Evolutionary conservation across 1,140 invertebrate genomes (phyloP), one percentile per base, ranked within the genome.

Genomic region (Papilio machaon): DNA sequence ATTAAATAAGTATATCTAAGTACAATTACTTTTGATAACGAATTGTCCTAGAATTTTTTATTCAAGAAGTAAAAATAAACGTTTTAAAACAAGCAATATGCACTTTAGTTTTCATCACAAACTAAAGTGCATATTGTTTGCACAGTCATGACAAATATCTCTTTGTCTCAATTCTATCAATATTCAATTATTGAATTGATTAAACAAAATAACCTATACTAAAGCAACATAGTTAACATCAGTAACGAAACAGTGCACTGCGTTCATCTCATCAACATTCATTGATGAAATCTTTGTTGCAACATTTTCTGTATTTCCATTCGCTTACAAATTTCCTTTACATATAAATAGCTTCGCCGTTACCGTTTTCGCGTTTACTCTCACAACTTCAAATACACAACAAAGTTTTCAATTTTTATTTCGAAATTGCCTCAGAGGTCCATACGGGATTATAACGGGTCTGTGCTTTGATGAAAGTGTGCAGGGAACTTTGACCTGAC

Each of bases 341-440:
- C 73, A 74, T 74, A 74, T 74, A 74, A 74, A 74, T 74, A 74
- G 73, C 73, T 74, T 38, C 13, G n/a, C n/a, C n/a, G 73, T 46
- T 46, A 49, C 73, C 73, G 11, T 52, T 43, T 23, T 49, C 43
- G 49, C 43, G 73, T 49, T 47, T 13, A 30, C 73, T 46, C 19
- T 75, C 43, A 9, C 43, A 75, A 46, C 43, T 75, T 49, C 73
- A 75, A 49, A 75, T 49, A 49, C n/a, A 46, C 43, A 75, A 75
- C 19, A 23, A 75, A 49, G 47, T 49, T 75, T 75, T 75, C 47
- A 49, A 75, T 75, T 75, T 75, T 75, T 49, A 75, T 75, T 75
- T 75, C 11, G 10, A 75, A 49, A 75, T 49, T 75, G 43, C 47
- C 19, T 52, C 9, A 49, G 19, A 23, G 60, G 60, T 64, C 60